Base-by-base conservation (phyloP, 2,888 invertebrate species). In the Thecophora atra region DNA sequence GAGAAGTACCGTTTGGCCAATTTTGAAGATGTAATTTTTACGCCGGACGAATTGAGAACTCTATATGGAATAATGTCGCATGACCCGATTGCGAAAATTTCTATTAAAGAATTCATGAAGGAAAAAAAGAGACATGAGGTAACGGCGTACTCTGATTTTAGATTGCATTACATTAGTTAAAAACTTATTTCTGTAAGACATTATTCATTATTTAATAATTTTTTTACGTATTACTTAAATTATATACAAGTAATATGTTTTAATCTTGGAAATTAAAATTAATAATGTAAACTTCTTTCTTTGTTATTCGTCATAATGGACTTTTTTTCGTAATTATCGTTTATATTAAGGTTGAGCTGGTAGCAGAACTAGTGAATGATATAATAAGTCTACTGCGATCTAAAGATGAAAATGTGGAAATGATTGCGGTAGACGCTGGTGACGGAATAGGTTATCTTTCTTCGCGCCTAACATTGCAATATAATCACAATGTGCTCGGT, bases 391-490 rank as follows among this genome's bases (percentile, higher is more conserved):
- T 63, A 28, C 52, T 64, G 67, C 28, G 58, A 19, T 24, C 60
- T 0, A 6, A 60, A 3, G 24, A 47, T 1, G 42, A 67, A 6
- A 68, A 72, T 8, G 28, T 70, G 0, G 63, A 71, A 8, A 2
- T 78, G 6, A 89, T 90, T 84, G 87, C 94, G 54, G 88, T 97
- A 19, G 97, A 97, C 83, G 91, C 95, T 56, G 97, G 97, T 0
- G 96, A 96, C 80, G 97, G 97, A 0, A 93, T 94, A 82, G 97
- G 96, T 0, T 94, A 96, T 84, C 87, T 97, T 51, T 93, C 94
- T 56, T 91, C 92, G 0, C 89, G 92, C 15, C 83, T 97, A 64
- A 90, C 93, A 0, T 87, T 94, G 5, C 90, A 92, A 73, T 91
- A 94, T 84, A 79, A 81, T 1, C 86, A 94, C 71, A 91, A 91